Evolutionary conservation across 2,888 invertebrate genomes (phyloP), one percentile per base, ranked within the genome.

Genomic region (Rhynchonema sp.): DNA sequence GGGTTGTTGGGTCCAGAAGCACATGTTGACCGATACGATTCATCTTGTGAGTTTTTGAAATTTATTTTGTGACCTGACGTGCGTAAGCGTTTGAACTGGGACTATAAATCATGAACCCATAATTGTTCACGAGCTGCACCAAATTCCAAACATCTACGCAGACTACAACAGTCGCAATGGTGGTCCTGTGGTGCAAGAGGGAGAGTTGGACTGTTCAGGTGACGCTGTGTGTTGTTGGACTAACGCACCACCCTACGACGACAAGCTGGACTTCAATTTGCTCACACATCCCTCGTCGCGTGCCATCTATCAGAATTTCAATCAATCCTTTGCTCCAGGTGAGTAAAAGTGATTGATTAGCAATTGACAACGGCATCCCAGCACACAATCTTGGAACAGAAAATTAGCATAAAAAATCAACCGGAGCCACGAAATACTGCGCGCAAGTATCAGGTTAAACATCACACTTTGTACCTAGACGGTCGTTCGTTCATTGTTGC

Each of bases 191-290:
- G 29, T 55, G 6, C 22, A 6, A 2, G 55, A 55, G 30, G 29
- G 28, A 2, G 56, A 56, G 26, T 27, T 56, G 56, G 56, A 56
- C 46, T 56, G 56, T 26, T 22, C 30, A 38, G 46, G 30, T 20
- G 46, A 56, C 56, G 46, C 30, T 46, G n/a, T 1, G 46, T 56
- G 56, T 46, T 56, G 56, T 26, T 56, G 56, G 56, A 56, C 30
- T 20, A 56, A 56, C 27, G 56, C 56, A 6, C 23, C 46, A 2
- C 56, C 56, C 20, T 26, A 13, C 38, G 20, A 6, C 38, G 56
- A 56, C 56, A 17, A 25, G 27, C 46, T 56, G 20, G 56, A 56
- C 25, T 56, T 56, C 56, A 46, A 23, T 27, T 23, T 46, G 46
- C 30, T n/a, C 23, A 17, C 13, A 26, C 9, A 13, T 2, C 23